Evolutionary conservation across 2,888 invertebrate genomes (phyloP), one percentile per base, ranked within the genome.

Genomic region (Sphaerophoria rueppellii): DNA sequence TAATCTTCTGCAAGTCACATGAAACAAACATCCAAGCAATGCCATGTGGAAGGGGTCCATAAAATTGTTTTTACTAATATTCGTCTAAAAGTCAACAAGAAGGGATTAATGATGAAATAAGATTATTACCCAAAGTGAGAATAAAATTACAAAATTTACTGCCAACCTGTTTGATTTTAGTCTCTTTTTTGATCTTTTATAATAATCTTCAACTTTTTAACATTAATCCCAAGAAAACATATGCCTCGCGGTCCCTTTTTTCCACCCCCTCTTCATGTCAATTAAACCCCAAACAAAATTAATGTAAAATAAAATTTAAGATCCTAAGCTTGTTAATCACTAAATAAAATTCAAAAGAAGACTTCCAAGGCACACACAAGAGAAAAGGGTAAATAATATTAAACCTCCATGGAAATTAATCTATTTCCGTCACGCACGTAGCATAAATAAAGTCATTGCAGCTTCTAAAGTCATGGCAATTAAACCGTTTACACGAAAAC

Each of bases 361-460:
- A 50, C 34, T 54, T 73, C 7, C 9, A 46, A 46, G 40, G 9
- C 4, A 6, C n/a, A 6, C 6, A 40, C 40, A 46, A 63, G 6
- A 34, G 11, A 57, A 37, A 65, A 46, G 43, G 12, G 9, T 43
- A 43, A 43, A 43, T 16, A 9, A 24, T 2, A 24, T 24, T 2
- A 24, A 52, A 50, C 58, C 40, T 7, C 55, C 54, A 6, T 40
- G 14, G 7, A 72, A 65, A 60, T 50, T 35, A 40, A 69, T 40
- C 54, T 55, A 50, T 65, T 74, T 78, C 40, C 70, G 74, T 76
- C 69, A 83, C 72, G 83, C 83, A 83, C 72, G 46, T 57, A 67
- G 50, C 63, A 80, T 80, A 80, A 83, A 83, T 83, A 80, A 80
- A 83, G 75, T 61, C 80, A 80, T 76, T 83, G 46, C 37, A 54